Base-by-base conservation (phyloP, 2,888 invertebrate genomes). In the Agelastica alni region DNA sequence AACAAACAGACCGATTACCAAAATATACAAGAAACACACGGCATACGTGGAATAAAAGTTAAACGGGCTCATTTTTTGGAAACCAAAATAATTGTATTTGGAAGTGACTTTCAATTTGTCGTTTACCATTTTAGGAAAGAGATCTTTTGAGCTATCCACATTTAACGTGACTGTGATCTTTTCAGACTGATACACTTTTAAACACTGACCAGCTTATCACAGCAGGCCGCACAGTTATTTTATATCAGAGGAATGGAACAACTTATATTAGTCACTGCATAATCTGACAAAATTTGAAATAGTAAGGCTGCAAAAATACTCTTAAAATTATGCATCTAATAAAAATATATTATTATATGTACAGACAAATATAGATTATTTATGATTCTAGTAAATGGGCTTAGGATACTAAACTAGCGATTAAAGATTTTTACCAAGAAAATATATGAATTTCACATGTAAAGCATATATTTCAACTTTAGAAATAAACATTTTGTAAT, bases 151-250 rank as follows among this genome's bases (percentile, higher is more conserved):
- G 46, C 36, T 37, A 12, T 34, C 43, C 42, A 43, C 47, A 43
- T 43, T 42, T 36, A 48, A 18, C 28, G 32, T 13, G 30, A 48
- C 43, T 47, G 47, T 42, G 53, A 34, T 47, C 47, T 48, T 53
- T 43, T 43, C 43, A 16, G 34, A 18, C 31, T 53, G 42, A 43
- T 37, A 37, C 53, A 48, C 53, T 48, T 53, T 39, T 30, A 43
- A 53, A 48, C 48, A 48, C 53, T 53, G 53, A 53, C 53, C 53
- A 53, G 36, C 53, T 47, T 53, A 53, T 53, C 53, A 43, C n/a
- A n/a, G n/a, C n/a, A n/a, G 7, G 36, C 14, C 47, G 48, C 30
- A 43, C 36, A 42, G 18, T 43, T 47, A 48, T 43, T 53, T 48
- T 48, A 48, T 53, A 48, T 43, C 28, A 48, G 28, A 43, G 43